These are phyloP conservation scores for Lathronympha strigana DNA, from an alignment of 2,888 invertebrate genomes.

Conservation along the genomic window DNA sequence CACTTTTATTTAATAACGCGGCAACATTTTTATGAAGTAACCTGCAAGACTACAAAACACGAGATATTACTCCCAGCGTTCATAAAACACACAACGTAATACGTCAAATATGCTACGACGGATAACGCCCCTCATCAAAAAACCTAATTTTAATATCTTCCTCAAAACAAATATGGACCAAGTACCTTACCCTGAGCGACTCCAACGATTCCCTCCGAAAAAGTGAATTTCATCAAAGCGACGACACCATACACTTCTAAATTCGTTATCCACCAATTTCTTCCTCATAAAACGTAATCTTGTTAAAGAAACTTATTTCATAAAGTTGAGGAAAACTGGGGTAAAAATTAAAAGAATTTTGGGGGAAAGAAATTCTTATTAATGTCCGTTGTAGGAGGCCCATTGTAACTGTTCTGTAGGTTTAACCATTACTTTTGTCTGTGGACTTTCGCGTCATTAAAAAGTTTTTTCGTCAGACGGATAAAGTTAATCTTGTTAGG, in stretches of 20 bases:
- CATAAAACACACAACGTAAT: conserved; percentile 39
- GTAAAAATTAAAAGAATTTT: conserved; percentile 69
- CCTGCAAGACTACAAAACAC: conserved; percentile 26
- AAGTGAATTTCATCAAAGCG: conserved; percentile 49
- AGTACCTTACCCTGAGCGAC: conserved; percentile 62
- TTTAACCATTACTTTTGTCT: conserved; percentile 60
- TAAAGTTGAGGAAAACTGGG: conserved; percentile 63
- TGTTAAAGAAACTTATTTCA: conserved; percentile 81
- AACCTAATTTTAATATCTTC: conserved; percentile 43
- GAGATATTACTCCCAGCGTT: conserved; percentile 29
- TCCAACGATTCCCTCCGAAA: conserved; percentile 52
- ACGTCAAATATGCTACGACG: conserved; percentile 34
- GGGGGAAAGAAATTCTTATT: conserved; percentile 59
- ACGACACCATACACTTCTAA: conserved; percentile 57
- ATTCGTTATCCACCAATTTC: conserved; percentile 79
- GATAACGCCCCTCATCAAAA: conserved; percentile 38
- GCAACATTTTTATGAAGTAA: conserved; percentile 24
- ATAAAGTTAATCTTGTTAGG: conserved; percentile 32
- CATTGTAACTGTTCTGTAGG: conserved; percentile 67
- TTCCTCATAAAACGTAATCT: conserved; percentile 78
- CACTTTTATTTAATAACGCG: conserved; percentile 19
- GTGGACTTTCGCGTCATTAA: conserved; percentile 41
- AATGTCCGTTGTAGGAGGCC: conserved; percentile 67
- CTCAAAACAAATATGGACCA: conserved; percentile 53
- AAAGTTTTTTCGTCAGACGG: conserved; percentile 37